Evolutionary conservation across 2,797 vertebrate genomes (phyloP).

Genomic region (Linurgus olivaceus): DNA sequence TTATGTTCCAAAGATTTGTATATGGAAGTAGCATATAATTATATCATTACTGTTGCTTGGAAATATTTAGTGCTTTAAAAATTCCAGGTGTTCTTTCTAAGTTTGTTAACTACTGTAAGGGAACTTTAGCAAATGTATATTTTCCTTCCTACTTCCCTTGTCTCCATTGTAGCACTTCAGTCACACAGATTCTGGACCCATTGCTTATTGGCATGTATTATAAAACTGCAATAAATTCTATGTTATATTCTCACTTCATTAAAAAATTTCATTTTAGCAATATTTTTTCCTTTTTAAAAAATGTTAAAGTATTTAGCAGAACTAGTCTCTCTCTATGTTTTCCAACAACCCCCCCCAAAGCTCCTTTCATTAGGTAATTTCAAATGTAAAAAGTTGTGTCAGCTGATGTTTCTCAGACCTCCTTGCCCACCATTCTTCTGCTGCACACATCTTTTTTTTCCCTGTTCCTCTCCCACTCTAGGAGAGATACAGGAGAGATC

Average conservation of each 20-base stretch:
- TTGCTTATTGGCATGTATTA: conserved; percentile 56
- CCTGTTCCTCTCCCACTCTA: background rate
- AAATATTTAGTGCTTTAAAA: conserved; percentile 20
- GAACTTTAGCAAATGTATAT: background rate
- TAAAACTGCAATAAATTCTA: conserved; percentile 49
- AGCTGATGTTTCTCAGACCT: background rate
- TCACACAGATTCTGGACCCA: conserved; percentile 22
- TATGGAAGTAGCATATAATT: background rate
- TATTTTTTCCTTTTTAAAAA: background rate
- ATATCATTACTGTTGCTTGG: background rate
- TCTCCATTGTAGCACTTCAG: conserved; percentile 26
- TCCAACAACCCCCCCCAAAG: background rate
- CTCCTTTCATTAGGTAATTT: background rate
- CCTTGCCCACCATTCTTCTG: background rate
- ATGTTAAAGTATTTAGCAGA: background rate
- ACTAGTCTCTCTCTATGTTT: background rate
- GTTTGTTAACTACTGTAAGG: background rate
- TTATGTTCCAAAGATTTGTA: background rate
- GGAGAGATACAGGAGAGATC: background rate
- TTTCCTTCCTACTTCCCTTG: conserved; percentile 11
- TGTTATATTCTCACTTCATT: conserved; percentile 60
- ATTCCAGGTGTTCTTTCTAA: conserved; percentile 1
- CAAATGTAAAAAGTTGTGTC: background rate
- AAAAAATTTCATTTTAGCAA: conserved; percentile 16
- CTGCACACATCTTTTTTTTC: background rate